Evolutionary conservation across 1,140 invertebrate genomes (phyloP).

Genomic region (Reticulitermes speratus): DNA sequence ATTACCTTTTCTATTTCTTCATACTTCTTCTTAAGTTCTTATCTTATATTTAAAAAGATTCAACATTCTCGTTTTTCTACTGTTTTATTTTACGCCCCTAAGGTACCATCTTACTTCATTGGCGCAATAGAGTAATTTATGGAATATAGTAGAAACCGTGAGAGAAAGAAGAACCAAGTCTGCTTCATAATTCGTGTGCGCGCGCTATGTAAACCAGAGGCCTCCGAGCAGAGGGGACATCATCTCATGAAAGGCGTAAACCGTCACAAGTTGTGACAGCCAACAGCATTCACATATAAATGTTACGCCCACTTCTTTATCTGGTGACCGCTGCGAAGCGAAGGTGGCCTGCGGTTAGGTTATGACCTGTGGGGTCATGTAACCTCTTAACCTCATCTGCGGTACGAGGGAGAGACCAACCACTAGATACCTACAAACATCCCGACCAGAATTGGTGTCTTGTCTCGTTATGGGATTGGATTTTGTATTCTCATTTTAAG

Average conservation of each 20-base stretch:
- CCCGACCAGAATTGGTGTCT: constrained; percentile 14
- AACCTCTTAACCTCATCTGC: constrained; percentile 16
- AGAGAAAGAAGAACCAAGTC: background rate
- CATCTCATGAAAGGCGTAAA: background rate
- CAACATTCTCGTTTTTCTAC: background rate
- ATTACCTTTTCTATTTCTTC: background rate
- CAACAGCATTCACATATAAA: background rate
- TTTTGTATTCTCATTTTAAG: background rate
- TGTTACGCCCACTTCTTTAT: constrained; percentile 13
- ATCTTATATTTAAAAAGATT: background rate
- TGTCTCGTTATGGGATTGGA: constrained; percentile 15
- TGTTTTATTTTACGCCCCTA: too few relatives aligned
- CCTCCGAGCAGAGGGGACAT: background rate
- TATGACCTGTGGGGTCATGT: background rate
- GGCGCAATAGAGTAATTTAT: background rate
- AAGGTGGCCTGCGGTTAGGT: background rate
- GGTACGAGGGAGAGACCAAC: background rate
- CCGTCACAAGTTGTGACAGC: constrained; percentile 8
- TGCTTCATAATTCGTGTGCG: background rate
- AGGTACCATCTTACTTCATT: background rate
- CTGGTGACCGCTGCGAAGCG: background rate
- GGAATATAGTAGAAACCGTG: background rate
- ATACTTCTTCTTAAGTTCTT: too few relatives aligned
- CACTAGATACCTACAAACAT: background rate
- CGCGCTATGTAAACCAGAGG: background rate